Percentiles rank a stretch among this genome's conserved stretches.
phyloP scores from a whole-genome alignment of 2,797 vertebrate genomes.

The Phrynocephalus forsythii region DNA sequence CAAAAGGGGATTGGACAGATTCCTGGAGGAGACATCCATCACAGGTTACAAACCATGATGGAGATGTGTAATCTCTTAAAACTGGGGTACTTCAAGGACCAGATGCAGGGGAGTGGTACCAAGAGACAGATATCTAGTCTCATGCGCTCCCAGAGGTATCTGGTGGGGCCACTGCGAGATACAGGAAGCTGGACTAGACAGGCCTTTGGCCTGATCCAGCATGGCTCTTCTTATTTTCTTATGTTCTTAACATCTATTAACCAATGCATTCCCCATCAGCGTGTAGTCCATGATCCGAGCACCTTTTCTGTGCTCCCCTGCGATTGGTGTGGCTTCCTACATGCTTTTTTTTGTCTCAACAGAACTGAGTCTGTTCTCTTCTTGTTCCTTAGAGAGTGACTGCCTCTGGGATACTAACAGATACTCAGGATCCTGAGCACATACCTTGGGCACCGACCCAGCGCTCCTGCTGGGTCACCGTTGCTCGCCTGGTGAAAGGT shows the following conservation, averaged over 20 bases:
- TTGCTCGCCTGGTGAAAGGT: constrained; percentile 16
- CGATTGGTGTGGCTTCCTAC: background rate
- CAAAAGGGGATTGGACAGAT: no score
- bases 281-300: no score
- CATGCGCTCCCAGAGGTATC: no score
- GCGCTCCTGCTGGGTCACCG: background rate
- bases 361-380: background rate
- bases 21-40: no score
- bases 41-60: no score
- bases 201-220: no score
- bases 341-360: background rate
- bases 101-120: no score
- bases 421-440: constrained; percentile 26
- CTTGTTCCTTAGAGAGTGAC: background rate
- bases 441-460: background rate
- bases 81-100: no score
- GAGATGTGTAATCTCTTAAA: no score
- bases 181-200: no score
- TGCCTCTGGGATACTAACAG: constrained; percentile 11
- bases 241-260: background rate
- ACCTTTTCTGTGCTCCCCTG: background rate
- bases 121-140: no score
- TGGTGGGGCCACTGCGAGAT: no score
- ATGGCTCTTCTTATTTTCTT: background rate
- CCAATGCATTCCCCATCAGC: background rate